These are phyloP conservation scores for Sylvietta virens DNA, from an alignment of 2,113 vertebrate genomes.

Conservation along the genomic window DNA sequence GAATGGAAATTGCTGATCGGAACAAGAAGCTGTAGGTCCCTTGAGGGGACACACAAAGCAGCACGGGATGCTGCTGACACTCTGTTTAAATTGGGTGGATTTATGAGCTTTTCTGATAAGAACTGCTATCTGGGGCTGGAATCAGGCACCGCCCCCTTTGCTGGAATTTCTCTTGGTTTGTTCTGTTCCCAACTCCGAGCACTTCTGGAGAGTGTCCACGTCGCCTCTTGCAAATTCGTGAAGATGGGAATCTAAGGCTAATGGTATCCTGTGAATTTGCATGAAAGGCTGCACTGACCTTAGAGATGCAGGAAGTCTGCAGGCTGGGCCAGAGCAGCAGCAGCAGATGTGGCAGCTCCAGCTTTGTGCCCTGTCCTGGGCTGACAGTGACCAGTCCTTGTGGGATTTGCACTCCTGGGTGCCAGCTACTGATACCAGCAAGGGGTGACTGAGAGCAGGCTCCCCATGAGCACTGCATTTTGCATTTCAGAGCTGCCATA, in stretches of 20 bases:
- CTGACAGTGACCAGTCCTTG: not conserved
- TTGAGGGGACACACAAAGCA: not conserved
- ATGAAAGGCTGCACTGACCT: not conserved
- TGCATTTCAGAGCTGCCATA: not conserved
- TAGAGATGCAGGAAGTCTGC: not conserved
- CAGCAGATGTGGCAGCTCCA: not conserved
- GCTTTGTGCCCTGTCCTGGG: not conserved
- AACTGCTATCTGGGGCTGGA: constrained; percentile 28
- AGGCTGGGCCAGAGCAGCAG: not conserved
- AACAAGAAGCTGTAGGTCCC: constrained; percentile 30
- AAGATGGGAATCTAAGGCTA: not conserved
- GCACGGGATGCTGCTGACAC: constrained; percentile 48
- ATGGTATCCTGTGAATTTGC: not conserved
- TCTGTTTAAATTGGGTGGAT: constrained; percentile 62
- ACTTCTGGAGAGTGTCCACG: not conserved
- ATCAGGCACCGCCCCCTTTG: not conserved
- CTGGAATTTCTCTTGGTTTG: constrained; percentile 40
- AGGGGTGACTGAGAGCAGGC: not conserved
- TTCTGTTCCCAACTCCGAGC: constrained; percentile 23
- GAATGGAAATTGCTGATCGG: constrained; percentile 10
- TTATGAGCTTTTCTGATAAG: constrained; percentile 57
- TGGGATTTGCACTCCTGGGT: not conserved
- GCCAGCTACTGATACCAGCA: not conserved
- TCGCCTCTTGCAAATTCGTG: not conserved
- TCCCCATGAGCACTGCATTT: not conserved